A percentile compares a stretch with the other conserved stretches of the same genome.
phyloP scores from a whole-genome alignment of 2,113 vertebrate species.

The Hydrochoerus hydrochaeris region DNA sequence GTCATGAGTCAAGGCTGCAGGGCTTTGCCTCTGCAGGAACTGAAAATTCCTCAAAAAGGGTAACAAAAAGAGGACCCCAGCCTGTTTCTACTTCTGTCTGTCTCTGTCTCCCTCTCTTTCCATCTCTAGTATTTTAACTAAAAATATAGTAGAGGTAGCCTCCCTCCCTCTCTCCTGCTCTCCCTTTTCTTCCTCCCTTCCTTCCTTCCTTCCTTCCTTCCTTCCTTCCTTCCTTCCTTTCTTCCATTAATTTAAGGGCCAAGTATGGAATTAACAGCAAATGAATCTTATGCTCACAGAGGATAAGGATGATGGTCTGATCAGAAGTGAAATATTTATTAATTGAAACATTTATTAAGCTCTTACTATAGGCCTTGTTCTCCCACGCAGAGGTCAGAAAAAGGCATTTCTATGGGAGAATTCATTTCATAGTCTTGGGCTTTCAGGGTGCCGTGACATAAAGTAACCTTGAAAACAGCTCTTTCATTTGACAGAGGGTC shows the following conservation, averaged over 20 bases:
- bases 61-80: not conserved
- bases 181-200: too few species aligned
- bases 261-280: not conserved
- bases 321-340: not conserved
- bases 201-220: too few species aligned
- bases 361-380: not conserved
- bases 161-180: rapidly evolving
- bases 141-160: not conserved
- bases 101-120: not conserved
- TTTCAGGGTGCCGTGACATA: not conserved
- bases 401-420: not conserved
- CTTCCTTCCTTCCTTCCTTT: rapidly evolving
- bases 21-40: not conserved
- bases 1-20: too few species aligned
- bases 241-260: not conserved
- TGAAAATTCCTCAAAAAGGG: not conserved
- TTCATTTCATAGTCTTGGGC: not conserved
- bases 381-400: not conserved
- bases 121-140: not conserved
- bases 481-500: not conserved
- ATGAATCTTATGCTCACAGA: not conserved
- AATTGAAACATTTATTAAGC: not conserved
- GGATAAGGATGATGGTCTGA: not conserved
- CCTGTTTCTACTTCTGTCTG: not conserved
- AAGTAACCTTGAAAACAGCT: not conserved